phyloP scores from a whole-genome alignment of 1,140 invertebrate genomes.

The Rhizoglyphus robini region DNA sequence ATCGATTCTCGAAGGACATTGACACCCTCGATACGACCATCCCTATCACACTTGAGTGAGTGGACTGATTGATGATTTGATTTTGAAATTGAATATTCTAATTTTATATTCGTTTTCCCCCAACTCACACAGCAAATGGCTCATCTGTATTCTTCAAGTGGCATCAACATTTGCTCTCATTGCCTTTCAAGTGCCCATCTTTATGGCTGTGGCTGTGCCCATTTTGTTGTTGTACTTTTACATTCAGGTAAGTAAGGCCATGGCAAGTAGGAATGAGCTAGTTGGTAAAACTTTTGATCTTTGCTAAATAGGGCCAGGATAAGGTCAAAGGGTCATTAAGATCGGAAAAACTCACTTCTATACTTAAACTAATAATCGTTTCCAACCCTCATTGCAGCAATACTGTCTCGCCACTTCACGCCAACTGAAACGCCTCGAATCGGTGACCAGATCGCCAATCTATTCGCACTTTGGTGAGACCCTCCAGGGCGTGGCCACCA shows the following conservation, averaged over 20 bases:
- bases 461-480: slow-evolving; percentile 45
- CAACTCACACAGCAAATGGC: slow-evolving; percentile 26
- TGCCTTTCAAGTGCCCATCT: slow-evolving; percentile 40
- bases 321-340: too few species aligned
- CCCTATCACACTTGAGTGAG: slow-evolving; percentile 31
- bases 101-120: not conserved
- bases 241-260: slow-evolving; percentile 38
- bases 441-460: slow-evolving; percentile 41
- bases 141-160: slow-evolving; percentile 33
- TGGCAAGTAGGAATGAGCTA: too few species aligned
- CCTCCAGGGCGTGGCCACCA: slow-evolving; percentile 40
- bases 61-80: not conserved
- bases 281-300: too few species aligned
- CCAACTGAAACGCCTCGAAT: slow-evolving; percentile 34
- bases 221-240: slow-evolving; percentile 42
- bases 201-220: slow-evolving; percentile 41
- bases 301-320: too few species aligned
- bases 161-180: slow-evolving; percentile 42
- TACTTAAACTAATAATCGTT: slow-evolving; percentile 5
- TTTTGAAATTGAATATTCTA: too few species aligned
- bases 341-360: too few species aligned
- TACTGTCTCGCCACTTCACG: slow-evolving; percentile 9
- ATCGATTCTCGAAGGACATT: slow-evolving; percentile 40
- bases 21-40: slow-evolving; percentile 33
- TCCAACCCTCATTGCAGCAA: not conserved